Evolutionary conservation across 1,140 invertebrate genomes (phyloP).

Genomic region (Drosophila chauvacae): DNA sequence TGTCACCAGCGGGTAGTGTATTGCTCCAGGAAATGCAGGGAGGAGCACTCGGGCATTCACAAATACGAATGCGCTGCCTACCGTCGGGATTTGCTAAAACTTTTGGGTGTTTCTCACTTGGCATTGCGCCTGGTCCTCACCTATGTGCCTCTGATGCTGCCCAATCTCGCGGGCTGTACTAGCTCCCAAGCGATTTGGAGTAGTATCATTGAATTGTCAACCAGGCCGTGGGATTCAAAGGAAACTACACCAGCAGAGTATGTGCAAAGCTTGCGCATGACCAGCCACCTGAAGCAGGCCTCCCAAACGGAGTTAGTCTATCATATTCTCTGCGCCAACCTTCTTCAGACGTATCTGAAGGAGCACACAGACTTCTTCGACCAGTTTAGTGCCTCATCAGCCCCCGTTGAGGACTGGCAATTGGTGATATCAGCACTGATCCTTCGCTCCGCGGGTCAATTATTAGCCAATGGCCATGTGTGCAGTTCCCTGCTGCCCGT

Average conservation of each 20-base stretch:
- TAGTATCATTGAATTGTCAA: constrained; percentile 14
- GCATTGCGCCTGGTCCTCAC: constrained; percentile 60
- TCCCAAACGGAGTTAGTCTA: constrained; percentile 46
- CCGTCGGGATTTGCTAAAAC: constrained; percentile 34
- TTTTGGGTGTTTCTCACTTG: constrained; percentile 64
- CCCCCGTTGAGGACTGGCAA: constrained; percentile 50
- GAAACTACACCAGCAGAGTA: constrained; percentile 26
- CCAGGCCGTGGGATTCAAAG: not conserved
- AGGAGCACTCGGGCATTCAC: constrained; percentile 46
- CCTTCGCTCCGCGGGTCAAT: constrained; percentile 60
- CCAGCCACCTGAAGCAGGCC: constrained; percentile 52
- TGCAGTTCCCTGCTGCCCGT: constrained; percentile 35
- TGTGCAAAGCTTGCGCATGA: constrained; percentile 54
- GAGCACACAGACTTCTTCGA: constrained; percentile 58
- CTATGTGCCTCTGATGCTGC: constrained; percentile 44
- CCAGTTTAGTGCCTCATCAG: not conserved
- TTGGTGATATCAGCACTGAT: constrained; percentile 56
- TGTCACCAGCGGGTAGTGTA: constrained; percentile 69
- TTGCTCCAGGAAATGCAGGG: constrained; percentile 63
- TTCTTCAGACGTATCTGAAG: constrained; percentile 60
- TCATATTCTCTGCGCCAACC: constrained; percentile 58
- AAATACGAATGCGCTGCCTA: constrained; percentile 61
- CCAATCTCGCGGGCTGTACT: not conserved
- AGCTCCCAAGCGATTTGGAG: constrained; percentile 44
- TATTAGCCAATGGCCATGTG: constrained; percentile 68